Percentiles rank a stretch among this genome's conserved stretches.
Evolutionary conservation across 1,140 invertebrate genomes (phyloP).

Genomic region (Zaprionus vittiger): DNA sequence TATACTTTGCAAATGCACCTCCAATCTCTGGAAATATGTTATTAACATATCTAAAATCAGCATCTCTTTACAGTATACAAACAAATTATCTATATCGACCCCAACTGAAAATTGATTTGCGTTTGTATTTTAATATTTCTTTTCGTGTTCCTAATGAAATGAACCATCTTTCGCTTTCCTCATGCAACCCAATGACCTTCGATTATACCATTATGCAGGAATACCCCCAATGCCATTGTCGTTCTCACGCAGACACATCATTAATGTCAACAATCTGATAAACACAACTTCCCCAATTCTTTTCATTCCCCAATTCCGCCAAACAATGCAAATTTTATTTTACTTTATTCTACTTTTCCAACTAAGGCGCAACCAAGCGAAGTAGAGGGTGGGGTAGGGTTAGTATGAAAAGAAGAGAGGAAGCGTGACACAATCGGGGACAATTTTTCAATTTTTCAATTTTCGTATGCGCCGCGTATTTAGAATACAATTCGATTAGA

Average conservation of each 20-base stretch:
- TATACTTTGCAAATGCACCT: not conserved
- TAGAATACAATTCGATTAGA: constrained; percentile 81
- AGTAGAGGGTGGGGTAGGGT: not conserved
- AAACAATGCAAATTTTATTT: constrained; percentile 64
- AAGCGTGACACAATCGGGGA: constrained; percentile 56
- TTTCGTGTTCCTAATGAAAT: not conserved
- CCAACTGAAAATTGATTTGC: not conserved
- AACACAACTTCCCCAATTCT: constrained; percentile 51
- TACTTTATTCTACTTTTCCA: constrained; percentile 2
- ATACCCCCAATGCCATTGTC: not conserved
- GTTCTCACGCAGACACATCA: constrained; percentile 50
- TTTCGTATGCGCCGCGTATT: constrained; percentile 66
- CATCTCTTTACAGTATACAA: not conserved
- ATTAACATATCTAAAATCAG: not conserved
- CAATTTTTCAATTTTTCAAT: constrained; percentile 75
- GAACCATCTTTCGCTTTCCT: not conserved
- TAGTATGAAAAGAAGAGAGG: not conserved
- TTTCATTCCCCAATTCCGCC: constrained; percentile 13
- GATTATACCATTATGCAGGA: not conserved
- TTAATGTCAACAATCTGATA: constrained; percentile 76
- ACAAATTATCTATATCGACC: not conserved
- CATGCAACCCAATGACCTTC: not conserved
- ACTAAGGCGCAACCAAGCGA: constrained; percentile 33
- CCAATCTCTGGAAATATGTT: too few species aligned
- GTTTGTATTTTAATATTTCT: not conserved